These are phyloP conservation scores for Brenthis ino DNA, from an alignment of 2,888 invertebrate species.

Conservation along the genomic window DNA sequence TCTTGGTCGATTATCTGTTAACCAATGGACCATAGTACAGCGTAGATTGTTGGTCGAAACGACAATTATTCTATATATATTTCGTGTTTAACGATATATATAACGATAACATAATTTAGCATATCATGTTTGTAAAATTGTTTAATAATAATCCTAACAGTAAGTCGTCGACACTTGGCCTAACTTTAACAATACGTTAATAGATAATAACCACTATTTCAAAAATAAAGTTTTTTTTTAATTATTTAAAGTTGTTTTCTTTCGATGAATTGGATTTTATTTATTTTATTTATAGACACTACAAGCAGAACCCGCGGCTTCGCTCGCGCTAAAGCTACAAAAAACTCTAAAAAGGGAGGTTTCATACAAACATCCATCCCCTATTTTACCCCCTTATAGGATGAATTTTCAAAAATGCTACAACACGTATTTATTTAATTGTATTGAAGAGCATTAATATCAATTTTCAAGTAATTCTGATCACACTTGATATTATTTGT, in stretches of 20 bases:
- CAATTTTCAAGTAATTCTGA: no score
- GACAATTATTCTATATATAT: conserved; percentile 23
- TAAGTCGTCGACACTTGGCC: conserved; percentile 71
- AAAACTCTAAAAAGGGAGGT: no score
- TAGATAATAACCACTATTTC: conserved; percentile 82
- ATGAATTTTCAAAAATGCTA: no score
- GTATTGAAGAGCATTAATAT: no score
- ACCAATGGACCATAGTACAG: conserved; percentile 43
- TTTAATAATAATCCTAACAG: conserved; percentile 68
- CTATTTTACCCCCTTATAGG: no score
- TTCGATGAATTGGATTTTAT: background rate
- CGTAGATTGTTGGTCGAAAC: conserved; percentile 30
- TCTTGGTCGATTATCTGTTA: conserved; percentile 81
- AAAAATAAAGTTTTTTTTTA: conserved; percentile 77
- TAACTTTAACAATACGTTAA: conserved; percentile 78
- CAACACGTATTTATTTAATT: no score
- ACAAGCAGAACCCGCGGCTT: no score
- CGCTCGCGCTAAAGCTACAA: no score
- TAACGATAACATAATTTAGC: conserved; percentile 57
- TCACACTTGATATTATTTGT: no score
- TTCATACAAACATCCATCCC: no score
- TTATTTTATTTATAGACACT: background rate
- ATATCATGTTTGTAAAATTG: conserved; percentile 76
- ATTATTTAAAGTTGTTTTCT: conserved; percentile 38
- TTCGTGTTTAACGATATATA: conserved; percentile 16